Evolutionary conservation across 2,797 vertebrate species (phyloP).

Genomic region (Characodon lateralis): DNA sequence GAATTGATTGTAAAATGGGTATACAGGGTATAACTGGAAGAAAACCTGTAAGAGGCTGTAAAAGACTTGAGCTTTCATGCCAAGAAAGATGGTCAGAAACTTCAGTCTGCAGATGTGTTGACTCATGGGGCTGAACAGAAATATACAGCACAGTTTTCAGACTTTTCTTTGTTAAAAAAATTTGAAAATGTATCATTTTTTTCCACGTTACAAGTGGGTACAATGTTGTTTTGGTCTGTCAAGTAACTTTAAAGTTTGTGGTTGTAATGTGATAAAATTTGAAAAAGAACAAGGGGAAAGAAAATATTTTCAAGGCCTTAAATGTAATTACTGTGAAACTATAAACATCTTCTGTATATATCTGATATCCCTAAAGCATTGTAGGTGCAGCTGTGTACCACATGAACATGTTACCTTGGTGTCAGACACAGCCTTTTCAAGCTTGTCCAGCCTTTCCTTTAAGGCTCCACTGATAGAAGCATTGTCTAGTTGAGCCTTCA

Average conservation of each 20-base stretch:
- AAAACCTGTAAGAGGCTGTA: not conserved
- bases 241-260: not conserved
- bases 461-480: constrained; percentile 70
- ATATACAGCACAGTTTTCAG: not conserved
- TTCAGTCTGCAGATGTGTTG: not conserved
- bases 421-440: constrained; percentile 84
- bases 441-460: constrained; percentile 81
- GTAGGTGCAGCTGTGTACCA: not conserved
- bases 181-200: too few relatives aligned
- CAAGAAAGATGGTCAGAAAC: not conserved
- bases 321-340: not conserved
- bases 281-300: not conserved
- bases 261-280: not conserved
- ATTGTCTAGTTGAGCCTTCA: constrained; percentile 85
- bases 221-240: too few relatives aligned
- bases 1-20: not conserved
- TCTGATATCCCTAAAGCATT: not conserved
- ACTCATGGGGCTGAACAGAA: not conserved
- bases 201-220: too few relatives aligned
- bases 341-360: not conserved
- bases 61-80: not conserved
- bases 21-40: not conserved
- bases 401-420: constrained; percentile 83
- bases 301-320: not conserved
- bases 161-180: too few relatives aligned